These are phyloP conservation scores for Cephus spinipes DNA, from an alignment of 2,888 invertebrate species.

Conservation along the genomic window DNA sequence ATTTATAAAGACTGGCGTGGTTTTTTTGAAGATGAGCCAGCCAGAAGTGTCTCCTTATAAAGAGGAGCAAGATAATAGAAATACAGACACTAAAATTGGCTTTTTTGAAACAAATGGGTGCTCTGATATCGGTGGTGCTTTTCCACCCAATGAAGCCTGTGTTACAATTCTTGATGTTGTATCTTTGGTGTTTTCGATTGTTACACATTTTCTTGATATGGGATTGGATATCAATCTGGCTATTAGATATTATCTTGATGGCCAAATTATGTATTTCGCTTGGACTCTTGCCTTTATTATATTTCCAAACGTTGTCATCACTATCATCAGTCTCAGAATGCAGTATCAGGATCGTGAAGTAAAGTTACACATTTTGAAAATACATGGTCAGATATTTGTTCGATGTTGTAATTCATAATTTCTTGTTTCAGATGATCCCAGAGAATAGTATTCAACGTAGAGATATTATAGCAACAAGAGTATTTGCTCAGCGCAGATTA, in stretches of 20 bases:
- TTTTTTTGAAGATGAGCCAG: background rate
- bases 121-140: background rate
- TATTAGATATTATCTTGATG: constrained; percentile 72
- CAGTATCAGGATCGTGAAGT: constrained; percentile 64
- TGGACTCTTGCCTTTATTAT: constrained; percentile 79
- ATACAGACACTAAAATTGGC: background rate
- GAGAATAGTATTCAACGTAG: background rate
- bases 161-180: constrained; percentile 74
- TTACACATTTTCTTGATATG: constrained; percentile 78
- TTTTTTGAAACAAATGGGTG: background rate
- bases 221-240: constrained; percentile 79
- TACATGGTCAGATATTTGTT: background rate
- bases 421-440: constrained; percentile 5
- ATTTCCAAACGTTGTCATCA: constrained; percentile 81
- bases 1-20: background rate
- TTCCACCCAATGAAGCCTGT: constrained; percentile 69
- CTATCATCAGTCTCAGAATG: constrained; percentile 81
- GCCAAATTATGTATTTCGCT: constrained; percentile 73
- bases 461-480: constrained; percentile 64
- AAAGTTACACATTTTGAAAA: constrained; percentile 7
- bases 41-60: background rate
- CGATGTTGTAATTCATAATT: background rate
- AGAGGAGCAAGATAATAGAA: background rate
- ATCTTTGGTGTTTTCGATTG: constrained; percentile 75
- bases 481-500: constrained; percentile 71